These are phyloP conservation scores for Drosophila phalerata DNA, from an alignment of 2,888 invertebrate genomes.

Conservation along the genomic window DNA sequence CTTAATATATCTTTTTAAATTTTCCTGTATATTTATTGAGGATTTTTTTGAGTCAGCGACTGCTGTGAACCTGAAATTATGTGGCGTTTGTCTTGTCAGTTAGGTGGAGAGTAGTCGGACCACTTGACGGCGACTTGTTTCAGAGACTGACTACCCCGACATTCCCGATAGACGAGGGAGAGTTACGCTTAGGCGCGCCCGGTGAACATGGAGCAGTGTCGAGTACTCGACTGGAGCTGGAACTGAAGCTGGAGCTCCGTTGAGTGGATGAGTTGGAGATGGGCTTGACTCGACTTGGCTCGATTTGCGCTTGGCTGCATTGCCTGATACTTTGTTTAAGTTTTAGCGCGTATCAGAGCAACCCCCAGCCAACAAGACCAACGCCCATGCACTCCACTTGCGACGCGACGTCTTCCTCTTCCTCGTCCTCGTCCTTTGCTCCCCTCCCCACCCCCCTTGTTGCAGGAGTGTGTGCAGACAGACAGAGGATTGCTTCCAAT, in stretches of 20 bases:
- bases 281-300: slow-evolving; percentile 42
- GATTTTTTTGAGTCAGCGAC: background rate
- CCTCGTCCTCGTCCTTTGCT: background rate
- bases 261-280: slow-evolving; percentile 46
- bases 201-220: slow-evolving; percentile 40
- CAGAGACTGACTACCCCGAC: slow-evolving; percentile 41
- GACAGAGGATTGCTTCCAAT: slow-evolving; percentile 82
- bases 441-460: background rate
- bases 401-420: slow-evolving; percentile 18
- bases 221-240: slow-evolving; percentile 55
- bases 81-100: slow-evolving; percentile 62
- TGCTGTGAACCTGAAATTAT: slow-evolving; percentile 77
- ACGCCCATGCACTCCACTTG: slow-evolving; percentile 72
- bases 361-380: slow-evolving; percentile 65
- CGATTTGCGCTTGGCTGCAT: slow-evolving; percentile 76
- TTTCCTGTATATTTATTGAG: slow-evolving; percentile 1
- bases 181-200: slow-evolving; percentile 62
- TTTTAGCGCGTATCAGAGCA: slow-evolving; percentile 58
- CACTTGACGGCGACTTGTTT: slow-evolving; percentile 64
- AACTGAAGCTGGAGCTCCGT: background rate
- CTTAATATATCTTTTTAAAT: background rate
- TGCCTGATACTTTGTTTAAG: slow-evolving; percentile 79
- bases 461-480: slow-evolving; percentile 63
- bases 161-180: slow-evolving; percentile 29
- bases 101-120: slow-evolving; percentile 62